Evolutionary conservation across 2,113 vertebrate species (phyloP), one percentile per base, ranked within the genome.

Genomic region (Picathartes gymnocephalus): DNA sequence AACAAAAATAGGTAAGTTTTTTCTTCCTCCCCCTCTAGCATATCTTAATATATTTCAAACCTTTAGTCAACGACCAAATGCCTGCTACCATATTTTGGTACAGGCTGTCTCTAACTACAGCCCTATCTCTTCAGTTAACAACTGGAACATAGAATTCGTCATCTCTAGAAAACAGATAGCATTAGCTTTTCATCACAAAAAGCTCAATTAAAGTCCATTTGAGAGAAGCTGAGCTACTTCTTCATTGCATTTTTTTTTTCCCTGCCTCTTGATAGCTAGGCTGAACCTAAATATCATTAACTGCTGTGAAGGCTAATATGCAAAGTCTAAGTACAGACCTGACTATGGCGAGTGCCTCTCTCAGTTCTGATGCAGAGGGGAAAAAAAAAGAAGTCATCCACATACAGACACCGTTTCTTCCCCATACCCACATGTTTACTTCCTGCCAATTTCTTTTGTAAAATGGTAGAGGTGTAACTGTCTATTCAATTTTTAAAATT

Each of bases 171-270:
- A 95, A 93, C 50, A 90, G 83, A 90, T 8, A 92, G 35, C 68
- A 95, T n/a, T 88, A 95, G 85, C 70, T 91, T 82, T 84, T 83
- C 74, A 88, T 90, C 78, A 90, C 81, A 90, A 87, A 95, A 95
- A 95, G 66, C 84, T 92, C 94, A 90, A 95, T 94, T 95, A 95
- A 94, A 94, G 77, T 13, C 79, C 53, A 85, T 95, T 62, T 85
- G 58, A 80, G 81, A 85, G 50, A 90, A 66, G 85, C 74, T 54
- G 47, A 85, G 60, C 58, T 42, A 93, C 68, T 70, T 25, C 37
- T 82, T 79, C 21, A 76, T 24, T 33, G 24, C 45, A 18, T 72
- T 77, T 96, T 45, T 37, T 66, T 50, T 68, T 44, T 51, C 58
- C 22, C 48, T 51, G 37, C 35, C 45, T 83, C 79, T 70, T 53